Evolutionary conservation across 2,797 vertebrate species (phyloP), one percentile per base, ranked within the genome.

Genomic region (Esox masquinongy): DNA sequence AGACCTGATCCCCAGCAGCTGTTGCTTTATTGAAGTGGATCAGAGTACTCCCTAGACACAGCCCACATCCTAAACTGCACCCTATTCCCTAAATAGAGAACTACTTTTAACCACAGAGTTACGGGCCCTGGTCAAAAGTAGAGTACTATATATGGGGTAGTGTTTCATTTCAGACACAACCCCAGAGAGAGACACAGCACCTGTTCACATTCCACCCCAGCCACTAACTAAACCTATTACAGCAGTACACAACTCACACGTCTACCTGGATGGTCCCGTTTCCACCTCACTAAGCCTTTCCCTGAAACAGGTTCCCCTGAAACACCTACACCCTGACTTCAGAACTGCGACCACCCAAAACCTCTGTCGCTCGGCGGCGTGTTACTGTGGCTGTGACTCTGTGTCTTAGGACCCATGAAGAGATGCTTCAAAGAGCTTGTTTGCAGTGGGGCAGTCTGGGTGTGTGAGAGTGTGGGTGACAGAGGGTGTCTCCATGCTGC

Each of bases 1-100:
- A 84, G 87, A 92, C 88, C 90, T 90, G 88, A 94, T 91, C 89
- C 85, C 78, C 77, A 88, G 90, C 93, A 93, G 92, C 91, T 94
- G 92, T 88, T 88, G 83, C 84, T 79, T 88, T 83, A 89, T 91
- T 92, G 91, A 76, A 81, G 77, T 77, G 91, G 91, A 93, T 93
- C 87, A 92, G 81, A 67, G 77, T 85, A 90, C 89, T 91, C 89
- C 89, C 90, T 79, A 2, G 61, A 84, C 80, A 24, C 22, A 12
- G 56, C 22, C 56, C 11, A n/a, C 9, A 4, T 59, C 56, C 56
- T 61, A 61, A 61, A 61, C 14, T 47, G 43, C 43, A 14, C 43
- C 9, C 56, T 61, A 61, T 24, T 14, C 22, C 56, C 9, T 12
- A 12, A 24, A 24, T 24, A 6, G 22, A 24, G 53, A n/a, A 59